Percentiles rank a stretch among this genome's conserved stretches.
phyloP scores from a whole-genome alignment of 1,140 invertebrate genomes.

The Drosophila rufa region DNA sequence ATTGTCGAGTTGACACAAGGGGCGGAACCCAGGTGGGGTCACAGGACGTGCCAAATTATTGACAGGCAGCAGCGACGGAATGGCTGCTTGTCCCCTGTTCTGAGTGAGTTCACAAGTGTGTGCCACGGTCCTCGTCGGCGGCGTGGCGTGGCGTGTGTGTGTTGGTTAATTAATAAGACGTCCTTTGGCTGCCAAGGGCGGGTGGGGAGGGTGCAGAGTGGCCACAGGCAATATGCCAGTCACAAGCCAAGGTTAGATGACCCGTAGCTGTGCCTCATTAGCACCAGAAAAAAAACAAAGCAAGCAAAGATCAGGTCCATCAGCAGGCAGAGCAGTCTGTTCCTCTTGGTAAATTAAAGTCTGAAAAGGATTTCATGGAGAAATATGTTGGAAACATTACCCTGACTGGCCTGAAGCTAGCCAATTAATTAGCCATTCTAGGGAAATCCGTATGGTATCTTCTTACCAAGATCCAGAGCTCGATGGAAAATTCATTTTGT shows the following conservation, averaged over 20 bases:
- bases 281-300: conserved; percentile 38
- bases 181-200: conserved; percentile 8
- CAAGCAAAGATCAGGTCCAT: conserved; percentile 7
- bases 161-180: conserved; percentile 77
- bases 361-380: neutral
- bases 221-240: conserved; percentile 1
- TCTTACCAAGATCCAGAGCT: conserved; percentile 7
- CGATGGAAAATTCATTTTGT: conserved; percentile 38
- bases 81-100: conserved; percentile 12
- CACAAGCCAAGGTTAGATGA: conserved; percentile 52
- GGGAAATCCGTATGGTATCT: neutral
- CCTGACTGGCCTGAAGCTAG: neutral
- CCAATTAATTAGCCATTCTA: conserved; percentile 11
- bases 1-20: conserved; percentile 37
- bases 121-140: conserved; percentile 19
- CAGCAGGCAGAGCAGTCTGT: neutral
- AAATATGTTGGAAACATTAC: neutral
- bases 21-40: conserved; percentile 15
- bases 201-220: neutral
- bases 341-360: neutral
- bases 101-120: conserved; percentile 20
- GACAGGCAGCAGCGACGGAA: conserved; percentile 52
- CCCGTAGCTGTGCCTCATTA: conserved; percentile 54
- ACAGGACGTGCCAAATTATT: conserved; percentile 80
- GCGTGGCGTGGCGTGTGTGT: conserved; percentile 4